These are phyloP conservation scores for Chaetodon trifascialis DNA, from an alignment of 2,113 vertebrate species.

Conservation along the genomic window DNA sequence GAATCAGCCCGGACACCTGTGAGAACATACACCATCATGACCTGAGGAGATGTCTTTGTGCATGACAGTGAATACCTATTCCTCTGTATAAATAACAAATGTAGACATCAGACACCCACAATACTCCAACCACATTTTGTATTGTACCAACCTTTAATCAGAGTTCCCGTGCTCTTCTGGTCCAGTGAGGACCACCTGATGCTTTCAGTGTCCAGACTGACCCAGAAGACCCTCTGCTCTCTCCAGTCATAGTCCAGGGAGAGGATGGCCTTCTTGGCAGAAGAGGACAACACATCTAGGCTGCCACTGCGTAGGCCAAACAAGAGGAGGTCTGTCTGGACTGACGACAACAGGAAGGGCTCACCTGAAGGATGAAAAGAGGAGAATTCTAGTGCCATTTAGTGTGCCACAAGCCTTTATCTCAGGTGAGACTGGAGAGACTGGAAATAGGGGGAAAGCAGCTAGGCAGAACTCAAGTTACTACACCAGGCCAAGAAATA, in stretches of 20 bases:
- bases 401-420: too few relatives aligned
- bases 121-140: not conserved
- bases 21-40: not conserved
- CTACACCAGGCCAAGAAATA: not conserved
- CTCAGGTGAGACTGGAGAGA: too few relatives aligned
- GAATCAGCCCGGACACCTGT: conserved; percentile 89
- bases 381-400: too few relatives aligned
- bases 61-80: not conserved
- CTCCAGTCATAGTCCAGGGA: conserved; percentile 91
- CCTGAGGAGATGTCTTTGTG: too few relatives aligned
- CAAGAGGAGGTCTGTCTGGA: conserved; percentile 87
- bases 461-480: not conserved
- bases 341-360: conserved; percentile 84
- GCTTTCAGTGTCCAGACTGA: conserved; percentile 84
- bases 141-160: conserved; percentile 87
- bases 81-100: not conserved
- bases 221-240: conserved; percentile 90
- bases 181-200: conserved; percentile 89
- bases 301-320: conserved; percentile 84
- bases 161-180: conserved; percentile 84
- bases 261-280: conserved; percentile 84
- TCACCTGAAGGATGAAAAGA: conserved; percentile 78
- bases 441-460: too few relatives aligned
- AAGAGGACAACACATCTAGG: conserved; percentile 81
- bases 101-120: not conserved